phyloP scores from a whole-genome alignment of 2,113 vertebrate species.

The Sinosuthora webbiana region DNA sequence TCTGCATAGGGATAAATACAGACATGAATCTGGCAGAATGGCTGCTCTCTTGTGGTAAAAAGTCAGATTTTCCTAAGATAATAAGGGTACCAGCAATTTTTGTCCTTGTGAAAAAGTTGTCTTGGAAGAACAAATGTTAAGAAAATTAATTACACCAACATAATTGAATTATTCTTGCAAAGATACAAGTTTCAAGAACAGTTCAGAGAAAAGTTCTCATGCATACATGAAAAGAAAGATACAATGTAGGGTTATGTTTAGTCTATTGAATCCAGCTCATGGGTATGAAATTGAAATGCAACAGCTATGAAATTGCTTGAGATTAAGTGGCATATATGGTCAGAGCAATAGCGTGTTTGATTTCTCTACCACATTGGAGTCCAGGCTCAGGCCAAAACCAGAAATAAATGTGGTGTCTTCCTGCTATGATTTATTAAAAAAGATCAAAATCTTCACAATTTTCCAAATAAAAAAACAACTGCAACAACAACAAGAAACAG shows the following conservation, averaged over 20 bases:
- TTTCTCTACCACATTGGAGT: neutral
- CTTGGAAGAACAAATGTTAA: neutral
- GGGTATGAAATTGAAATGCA: conserved; percentile 47
- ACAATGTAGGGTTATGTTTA: neutral
- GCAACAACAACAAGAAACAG: neutral
- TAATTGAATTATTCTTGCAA: neutral
- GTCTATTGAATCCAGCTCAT: neutral
- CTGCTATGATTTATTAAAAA: neutral
- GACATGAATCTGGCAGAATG: neutral
- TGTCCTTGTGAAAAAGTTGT: neutral
- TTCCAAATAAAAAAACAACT: neutral
- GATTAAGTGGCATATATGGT: neutral
- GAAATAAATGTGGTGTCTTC: neutral
- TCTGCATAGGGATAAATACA: neutral
- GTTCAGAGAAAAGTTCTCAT: neutral
- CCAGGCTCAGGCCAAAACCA: neutral
- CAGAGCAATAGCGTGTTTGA: neutral
- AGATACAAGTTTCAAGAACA: neutral
- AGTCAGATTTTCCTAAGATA: neutral
- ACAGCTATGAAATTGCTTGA: conserved; percentile 36
- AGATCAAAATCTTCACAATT: neutral
- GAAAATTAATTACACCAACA: neutral
- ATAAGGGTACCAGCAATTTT: neutral
- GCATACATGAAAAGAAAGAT: neutral
- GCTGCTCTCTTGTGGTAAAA: neutral